Base-by-base conservation (phyloP, 2,113 vertebrate species). In the Rhodinocichla rosea region DNA sequence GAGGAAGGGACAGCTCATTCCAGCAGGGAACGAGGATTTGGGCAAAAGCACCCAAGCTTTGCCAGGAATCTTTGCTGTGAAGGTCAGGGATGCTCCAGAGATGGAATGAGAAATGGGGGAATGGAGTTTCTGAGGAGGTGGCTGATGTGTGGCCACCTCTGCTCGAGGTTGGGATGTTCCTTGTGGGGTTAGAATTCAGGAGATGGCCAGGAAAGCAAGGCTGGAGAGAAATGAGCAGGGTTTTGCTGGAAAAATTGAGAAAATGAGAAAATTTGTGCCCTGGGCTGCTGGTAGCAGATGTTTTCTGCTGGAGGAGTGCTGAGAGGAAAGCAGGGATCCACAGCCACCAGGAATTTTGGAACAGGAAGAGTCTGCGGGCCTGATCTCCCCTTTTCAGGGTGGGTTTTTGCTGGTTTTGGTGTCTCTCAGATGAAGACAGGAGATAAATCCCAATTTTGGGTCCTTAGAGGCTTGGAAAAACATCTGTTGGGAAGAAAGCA, bases 151-250 rank as follows among this genome's bases (percentile, higher is more conserved):
- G 59, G 20, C 53, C 18, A 5, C 26, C 65, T 27, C 73, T 81
- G 53, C n/a, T 57, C 37, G 2, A 57, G 49, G 4, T 0, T 26
- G 45, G 18, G 20, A 5, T 65, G 73, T 37, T 17, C 49, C 14
- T 3, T 27, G 9, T 8, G 7, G 11, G 15, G 39, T 15, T 4
- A 5, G 57, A 50, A 15, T 26, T 70, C 67, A 26, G 21, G 44
- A 88, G 37, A 8, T 24, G 67, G 57, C 19, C 67, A 83, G 70
- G 62, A 71, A 45, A 15, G 14, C 30, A 9, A 56, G 11, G 23
- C 52, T 57, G n/a, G 16, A 7, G 2, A 57, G 49, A 50, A 59
- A 42, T 1, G 14, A 89, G 42, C 17, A n/a, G 17, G 0, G 1
- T n/a, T 83, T 67, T 62, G 8, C 20, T 65, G 13, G 22, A 7